phyloP scores from a whole-genome alignment of 2,888 invertebrate genomes.

The Prosapia bicincta region DNA sequence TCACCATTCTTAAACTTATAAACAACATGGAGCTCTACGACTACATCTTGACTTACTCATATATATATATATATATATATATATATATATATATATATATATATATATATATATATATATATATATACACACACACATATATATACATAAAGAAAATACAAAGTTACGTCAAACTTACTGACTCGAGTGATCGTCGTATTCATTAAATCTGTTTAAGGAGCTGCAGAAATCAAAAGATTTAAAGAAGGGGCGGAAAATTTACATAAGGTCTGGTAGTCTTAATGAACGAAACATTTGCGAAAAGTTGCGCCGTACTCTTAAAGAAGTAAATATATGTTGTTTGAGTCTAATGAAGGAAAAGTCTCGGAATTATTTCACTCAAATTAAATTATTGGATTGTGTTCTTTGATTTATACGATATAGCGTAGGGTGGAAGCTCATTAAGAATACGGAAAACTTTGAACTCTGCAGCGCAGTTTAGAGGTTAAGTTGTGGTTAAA shows the following conservation, averaged over 20 bases:
- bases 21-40: too few species aligned
- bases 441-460: not conserved
- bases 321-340: not conserved
- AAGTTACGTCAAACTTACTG: not conserved
- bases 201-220: not conserved
- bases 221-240: not conserved
- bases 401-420: not conserved
- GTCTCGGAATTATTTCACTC: not conserved
- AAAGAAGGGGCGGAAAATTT: not conserved
- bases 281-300: not conserved
- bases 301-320: not conserved
- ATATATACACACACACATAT: too few species aligned
- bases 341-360: not conserved
- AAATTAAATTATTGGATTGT: not conserved
- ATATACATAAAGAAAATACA: too few species aligned
- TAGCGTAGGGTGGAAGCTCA: not conserved
- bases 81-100: too few species aligned
- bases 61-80: too few species aligned
- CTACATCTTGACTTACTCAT: too few species aligned
- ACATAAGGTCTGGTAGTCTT: not conserved
- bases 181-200: not conserved
- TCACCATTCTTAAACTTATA: too few species aligned
- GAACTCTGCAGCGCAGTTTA: too few species aligned
- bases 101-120: too few species aligned
- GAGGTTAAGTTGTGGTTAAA: not conserved